Evolutionary conservation across 2,888 invertebrate species (phyloP), one percentile per base, ranked within the genome.

Genomic region (Lithophane socia): DNA sequence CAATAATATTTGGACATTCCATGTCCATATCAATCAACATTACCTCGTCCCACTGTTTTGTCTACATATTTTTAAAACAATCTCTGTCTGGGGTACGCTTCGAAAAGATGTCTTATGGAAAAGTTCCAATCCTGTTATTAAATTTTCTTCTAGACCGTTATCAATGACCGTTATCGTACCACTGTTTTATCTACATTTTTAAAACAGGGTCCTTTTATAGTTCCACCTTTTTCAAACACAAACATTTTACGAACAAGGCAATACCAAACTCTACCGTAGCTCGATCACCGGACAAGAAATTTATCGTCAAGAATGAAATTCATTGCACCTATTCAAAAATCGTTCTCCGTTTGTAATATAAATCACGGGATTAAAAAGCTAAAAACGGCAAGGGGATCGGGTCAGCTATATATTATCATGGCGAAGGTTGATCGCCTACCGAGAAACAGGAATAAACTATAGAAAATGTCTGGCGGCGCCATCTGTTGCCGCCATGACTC

Each of bases 331-430:
- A 91, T 91, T 93, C 91, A 91, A 92, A 92, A 92, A 92, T 89
- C 90, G 91, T 90, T 92, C 88, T 87, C 86, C 86, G 88, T 87
- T 81, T 86, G 86, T 82, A 81, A 86, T 84, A 92, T 94, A 93
- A 93, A 93, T 93, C 93, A 92, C 87, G 77, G 91, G 92, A 93
- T 94, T 93, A 93, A 93, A 94, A 93, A 92, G 90, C 91, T 90
- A 90, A 89, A 91, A 92, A 90, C 88, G 91, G 89, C 87, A 85
- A 88, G 88, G 87, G 89, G 87, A 88, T 88, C 83, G 91, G 92
- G 91, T 91, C 91, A 89, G 92, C 90, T 85, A 93, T 93, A 93
- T 91, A 91, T 93, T 92, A 91, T 91, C 90, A 89, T 83, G 88
- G 86, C 64, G 88, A 88, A 87, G 89, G 90, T 88, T 89, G 89